Percentiles rank a stretch among this genome's conserved stretches.
Evolutionary conservation across 2,888 invertebrate genomes (phyloP).

Genomic region (Synanthedon andrenaeformis): DNA sequence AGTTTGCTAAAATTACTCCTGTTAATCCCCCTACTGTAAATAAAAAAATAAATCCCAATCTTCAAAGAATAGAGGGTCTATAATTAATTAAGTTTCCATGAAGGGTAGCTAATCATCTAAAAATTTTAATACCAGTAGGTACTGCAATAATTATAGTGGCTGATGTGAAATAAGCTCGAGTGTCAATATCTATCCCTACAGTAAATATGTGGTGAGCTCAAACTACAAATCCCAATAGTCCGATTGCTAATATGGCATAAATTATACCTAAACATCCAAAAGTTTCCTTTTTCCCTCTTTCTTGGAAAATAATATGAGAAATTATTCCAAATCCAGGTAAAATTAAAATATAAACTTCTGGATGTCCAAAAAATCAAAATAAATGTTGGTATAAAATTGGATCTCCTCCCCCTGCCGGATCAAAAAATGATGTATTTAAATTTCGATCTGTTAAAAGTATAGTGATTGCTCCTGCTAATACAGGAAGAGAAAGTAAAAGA

Average conservation of each 20-base stretch:
- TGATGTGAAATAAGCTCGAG: conserved; percentile 85
- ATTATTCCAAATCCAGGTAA: conserved; percentile 85
- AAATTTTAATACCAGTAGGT: conserved; percentile 87
- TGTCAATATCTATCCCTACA: conserved; percentile 85
- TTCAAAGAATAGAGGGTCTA: conserved; percentile 73
- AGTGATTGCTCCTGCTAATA: conserved; percentile 83
- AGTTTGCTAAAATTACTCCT: conserved; percentile 77
- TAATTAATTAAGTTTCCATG: conserved; percentile 74
- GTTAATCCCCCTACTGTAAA: conserved; percentile 83
- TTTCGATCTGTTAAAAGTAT: conserved; percentile 85
- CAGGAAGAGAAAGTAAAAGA: conserved; percentile 77
- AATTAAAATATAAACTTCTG: conserved; percentile 90
- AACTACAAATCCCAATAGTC: conserved; percentile 84
- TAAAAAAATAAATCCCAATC: conserved; percentile 81
- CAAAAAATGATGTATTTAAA: conserved; percentile 85
- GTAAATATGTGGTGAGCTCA: conserved; percentile 91
- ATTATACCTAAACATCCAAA: conserved; percentile 82
- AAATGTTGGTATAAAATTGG: conserved; percentile 85
- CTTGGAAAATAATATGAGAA: conserved; percentile 81
- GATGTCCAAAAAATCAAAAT: conserved; percentile 91
- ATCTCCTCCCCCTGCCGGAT: conserved; percentile 83
- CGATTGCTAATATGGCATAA: conserved; percentile 88
- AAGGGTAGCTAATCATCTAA: conserved; percentile 79
- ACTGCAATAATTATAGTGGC: conserved; percentile 90
- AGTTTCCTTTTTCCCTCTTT: conserved; percentile 80